A percentile compares a stretch with the other conserved stretches of the same genome.
Evolutionary conservation across 30 jellyfish, hydroid and myxozoan genomes (phyloP).

Genomic region (Mastigias papua): DNA sequence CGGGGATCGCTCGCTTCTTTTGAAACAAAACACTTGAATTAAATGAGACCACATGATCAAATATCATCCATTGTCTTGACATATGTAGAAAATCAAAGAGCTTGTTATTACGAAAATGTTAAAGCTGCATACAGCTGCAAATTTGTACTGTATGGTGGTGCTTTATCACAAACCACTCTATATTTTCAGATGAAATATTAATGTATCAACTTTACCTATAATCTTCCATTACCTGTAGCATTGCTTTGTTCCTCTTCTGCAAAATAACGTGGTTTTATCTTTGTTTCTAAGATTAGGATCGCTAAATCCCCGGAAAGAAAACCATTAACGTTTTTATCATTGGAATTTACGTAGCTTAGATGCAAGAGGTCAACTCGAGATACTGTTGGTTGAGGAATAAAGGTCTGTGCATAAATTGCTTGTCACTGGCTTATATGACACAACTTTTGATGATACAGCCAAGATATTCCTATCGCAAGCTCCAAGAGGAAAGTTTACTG

Average conservation of each 20-base stretch:
- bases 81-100: conserved; percentile 5
- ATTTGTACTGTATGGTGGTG: not conserved
- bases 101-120: conserved; percentile 16
- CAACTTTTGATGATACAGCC: too few relatives aligned
- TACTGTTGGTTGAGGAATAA: too few relatives aligned
- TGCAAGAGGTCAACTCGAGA: too few relatives aligned
- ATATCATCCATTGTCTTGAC: not conserved
- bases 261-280: not conserved
- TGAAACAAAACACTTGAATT: conserved; percentile 1
- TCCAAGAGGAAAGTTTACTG: too few relatives aligned
- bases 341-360: too few relatives aligned
- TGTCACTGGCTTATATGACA: too few relatives aligned
- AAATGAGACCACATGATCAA: conserved; percentile 3
- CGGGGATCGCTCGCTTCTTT: not conserved
- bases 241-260: not conserved
- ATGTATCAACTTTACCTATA: not conserved
- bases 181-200: not conserved
- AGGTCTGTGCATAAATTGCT: too few relatives aligned
- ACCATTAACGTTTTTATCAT: too few relatives aligned
- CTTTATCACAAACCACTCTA: not conserved
- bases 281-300: not conserved
- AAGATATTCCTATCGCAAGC: too few relatives aligned
- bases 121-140: conserved; percentile 15
- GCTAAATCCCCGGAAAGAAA: too few relatives aligned
- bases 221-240: not conserved